Evolutionary conservation across 1,140 invertebrate genomes (phyloP), one percentile per base, ranked within the genome.

Genomic region (Tetragnatha versicolor): DNA sequence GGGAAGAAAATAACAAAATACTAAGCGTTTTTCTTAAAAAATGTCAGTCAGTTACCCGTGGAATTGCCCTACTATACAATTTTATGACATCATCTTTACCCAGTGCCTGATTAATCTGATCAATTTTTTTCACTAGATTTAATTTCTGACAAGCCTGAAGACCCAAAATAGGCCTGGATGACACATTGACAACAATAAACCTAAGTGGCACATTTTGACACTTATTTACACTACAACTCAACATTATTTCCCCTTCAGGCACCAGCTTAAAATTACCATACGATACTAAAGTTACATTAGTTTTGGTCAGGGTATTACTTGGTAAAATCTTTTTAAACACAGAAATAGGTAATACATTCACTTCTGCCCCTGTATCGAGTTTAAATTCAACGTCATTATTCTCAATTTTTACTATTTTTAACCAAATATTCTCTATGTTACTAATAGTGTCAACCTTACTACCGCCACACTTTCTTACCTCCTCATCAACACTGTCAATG

Each of bases 341-440:
- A 25, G 27, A 35, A 60, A 55, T 5, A n/a, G 68, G 45, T 25
- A 72, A 72, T n/a, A 72, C 29, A 39, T 72, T 72, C 6, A 37
- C 22, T 27, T 72, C n/a, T 31, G 70, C 51, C 6, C 70, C 70
- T 35, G 53, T 73, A 73, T 73, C 51, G 14, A 73, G 29, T 29
- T 73, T 73, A 73, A 73, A 73, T 20, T 70, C 22, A 9, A 73
- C 51, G 14, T n/a, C n/a, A n/a, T n/a, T n/a, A n/a, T n/a, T n/a
- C n/a, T n/a, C n/a, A n/a, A n/a, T n/a, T n/a, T 22, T 25, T 55
- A 25, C 55, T 20, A 20, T 47, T 47, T 47, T 47, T 12, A 17
- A 5, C 25, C 25, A 17, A 9, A 14, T 12, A 35, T 60, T 60
- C 49, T 33, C 60, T 47, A 39, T 12, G 14, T 35, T 51, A 5